Percentiles rank a stretch among this genome's conserved stretches.
Evolutionary conservation across 2,888 invertebrate genomes (phyloP).

Genomic region (Halictus ligatus): DNA sequence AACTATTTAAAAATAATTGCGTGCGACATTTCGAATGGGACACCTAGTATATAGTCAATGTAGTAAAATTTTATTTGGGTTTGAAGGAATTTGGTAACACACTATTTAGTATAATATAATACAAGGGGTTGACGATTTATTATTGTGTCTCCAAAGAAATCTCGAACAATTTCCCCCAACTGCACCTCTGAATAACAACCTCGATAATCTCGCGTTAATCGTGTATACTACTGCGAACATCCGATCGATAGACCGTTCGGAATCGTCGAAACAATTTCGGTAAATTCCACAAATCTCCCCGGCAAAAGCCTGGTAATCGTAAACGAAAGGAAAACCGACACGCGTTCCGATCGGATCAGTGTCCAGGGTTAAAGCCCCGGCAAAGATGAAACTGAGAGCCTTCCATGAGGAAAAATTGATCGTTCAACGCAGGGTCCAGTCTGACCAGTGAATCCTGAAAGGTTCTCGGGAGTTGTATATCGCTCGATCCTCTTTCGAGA

Average conservation of each 20-base stretch:
- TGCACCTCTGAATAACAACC: too few species aligned
- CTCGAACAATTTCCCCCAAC: too few species aligned
- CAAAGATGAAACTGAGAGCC: not conserved
- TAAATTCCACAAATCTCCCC: not conserved
- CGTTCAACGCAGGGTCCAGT: not conserved
- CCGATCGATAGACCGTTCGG: not conserved
- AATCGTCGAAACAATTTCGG: not conserved
- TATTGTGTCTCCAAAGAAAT: too few species aligned
- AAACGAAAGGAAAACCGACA: slow-evolving; percentile 1
- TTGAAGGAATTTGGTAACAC: too few species aligned
- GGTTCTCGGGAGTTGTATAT: not conserved
- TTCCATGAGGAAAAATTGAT: not conserved
- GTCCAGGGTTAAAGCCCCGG: not conserved
- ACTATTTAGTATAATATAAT: too few species aligned
- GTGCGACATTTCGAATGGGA: too few species aligned
- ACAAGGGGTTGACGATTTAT: too few species aligned
- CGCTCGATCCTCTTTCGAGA: not conserved
- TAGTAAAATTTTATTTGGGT: too few species aligned
- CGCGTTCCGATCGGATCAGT: not conserved
- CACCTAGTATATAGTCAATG: too few species aligned
- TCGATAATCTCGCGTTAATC: too few species aligned
- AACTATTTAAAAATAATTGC: too few species aligned
- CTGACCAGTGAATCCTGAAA: not conserved
- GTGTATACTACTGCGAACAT: not conserved
- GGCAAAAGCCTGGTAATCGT: not conserved